These are phyloP conservation scores for Simalia tracyae DNA, from an alignment of 2,797 vertebrate genomes.

Conservation along the genomic window DNA sequence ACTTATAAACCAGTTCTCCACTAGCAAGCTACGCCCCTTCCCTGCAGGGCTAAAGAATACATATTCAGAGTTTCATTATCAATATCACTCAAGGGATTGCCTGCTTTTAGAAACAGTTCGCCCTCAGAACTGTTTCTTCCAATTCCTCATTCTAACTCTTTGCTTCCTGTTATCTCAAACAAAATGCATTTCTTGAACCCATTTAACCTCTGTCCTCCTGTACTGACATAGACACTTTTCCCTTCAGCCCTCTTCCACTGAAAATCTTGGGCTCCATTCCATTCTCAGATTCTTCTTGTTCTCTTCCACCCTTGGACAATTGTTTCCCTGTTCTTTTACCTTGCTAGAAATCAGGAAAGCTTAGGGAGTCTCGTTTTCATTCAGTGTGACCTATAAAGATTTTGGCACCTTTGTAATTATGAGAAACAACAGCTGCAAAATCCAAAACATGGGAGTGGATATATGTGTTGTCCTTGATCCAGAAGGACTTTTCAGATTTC, in stretches of 20 bases:
- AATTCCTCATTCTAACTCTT: neutral
- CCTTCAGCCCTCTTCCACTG: neutral
- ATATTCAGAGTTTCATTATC: neutral
- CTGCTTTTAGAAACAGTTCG: neutral
- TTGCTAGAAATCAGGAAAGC: neutral
- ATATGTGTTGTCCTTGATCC: neutral
- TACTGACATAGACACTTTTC: neutral
- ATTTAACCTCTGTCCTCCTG: neutral
- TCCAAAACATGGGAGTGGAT: constrained; percentile 20
- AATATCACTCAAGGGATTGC: neutral
- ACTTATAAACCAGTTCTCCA: no score
- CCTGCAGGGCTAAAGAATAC: neutral
- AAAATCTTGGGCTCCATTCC: neutral
- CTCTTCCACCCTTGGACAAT: neutral
- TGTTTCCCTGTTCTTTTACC: neutral
- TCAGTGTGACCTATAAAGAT: constrained; percentile 33
- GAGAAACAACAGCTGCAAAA: constrained; percentile 27
- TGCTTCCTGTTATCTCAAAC: neutral
- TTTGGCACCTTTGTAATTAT: constrained; percentile 25
- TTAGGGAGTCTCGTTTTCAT: neutral
- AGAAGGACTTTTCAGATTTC: constrained; percentile 24
- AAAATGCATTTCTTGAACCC: neutral
- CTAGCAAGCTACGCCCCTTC: neutral
- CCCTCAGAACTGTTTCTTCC: neutral
- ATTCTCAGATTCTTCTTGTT: constrained; percentile 12